Conservation (phyloP, 2,113 vertebrate genomes). For the Gymnogyps californianus region DNA sequence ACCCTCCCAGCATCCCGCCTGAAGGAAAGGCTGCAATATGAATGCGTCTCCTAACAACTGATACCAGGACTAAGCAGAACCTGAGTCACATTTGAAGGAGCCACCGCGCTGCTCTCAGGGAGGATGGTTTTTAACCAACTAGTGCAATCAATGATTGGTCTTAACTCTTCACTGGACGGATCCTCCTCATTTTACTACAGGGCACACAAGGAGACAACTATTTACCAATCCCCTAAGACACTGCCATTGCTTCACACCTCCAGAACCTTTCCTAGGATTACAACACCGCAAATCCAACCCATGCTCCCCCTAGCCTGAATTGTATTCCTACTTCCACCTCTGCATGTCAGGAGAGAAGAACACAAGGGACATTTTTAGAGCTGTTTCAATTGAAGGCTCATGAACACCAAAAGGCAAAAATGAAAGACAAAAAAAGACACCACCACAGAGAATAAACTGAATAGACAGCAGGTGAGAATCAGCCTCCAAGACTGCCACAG, state of each 20-base stretch:
- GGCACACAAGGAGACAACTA: not conserved
- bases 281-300: not conserved
- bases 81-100: not conserved
- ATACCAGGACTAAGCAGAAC: not conserved
- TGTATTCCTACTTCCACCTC: not conserved
- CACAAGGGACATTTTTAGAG: not conserved
- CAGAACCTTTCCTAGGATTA: not conserved
- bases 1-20: not conserved
- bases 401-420: not conserved
- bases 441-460: not conserved
- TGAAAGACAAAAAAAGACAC: not conserved
- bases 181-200: not conserved
- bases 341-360: not conserved
- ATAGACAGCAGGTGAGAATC: not conserved
- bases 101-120: not conserved
- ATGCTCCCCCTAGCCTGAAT: not conserved
- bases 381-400: not conserved
- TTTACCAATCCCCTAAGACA: not conserved
- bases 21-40: not conserved
- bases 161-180: not conserved
- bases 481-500: not conserved
- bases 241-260: not conserved
- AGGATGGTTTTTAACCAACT: not conserved
- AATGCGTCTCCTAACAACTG: not conserved
- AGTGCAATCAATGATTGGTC: not conserved